Percentiles rank a stretch among this genome's conserved stretches.
Conservation (phyloP, 2,113 vertebrate genomes). For the Genyomyrus donnyi region DNA sequence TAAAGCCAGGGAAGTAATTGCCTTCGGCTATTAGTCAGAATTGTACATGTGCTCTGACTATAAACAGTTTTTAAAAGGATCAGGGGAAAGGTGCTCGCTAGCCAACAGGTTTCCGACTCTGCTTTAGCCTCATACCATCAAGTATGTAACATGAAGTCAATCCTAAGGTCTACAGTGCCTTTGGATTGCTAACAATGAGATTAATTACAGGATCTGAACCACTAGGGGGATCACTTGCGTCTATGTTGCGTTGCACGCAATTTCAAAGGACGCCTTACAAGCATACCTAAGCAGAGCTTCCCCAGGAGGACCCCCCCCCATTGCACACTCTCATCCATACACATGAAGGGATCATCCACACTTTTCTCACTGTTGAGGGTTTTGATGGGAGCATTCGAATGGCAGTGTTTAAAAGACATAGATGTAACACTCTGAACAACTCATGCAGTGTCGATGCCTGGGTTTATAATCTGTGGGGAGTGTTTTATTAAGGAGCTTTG, state of each 20-base stretch:
- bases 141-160: neutral
- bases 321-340: neutral
- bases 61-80: neutral
- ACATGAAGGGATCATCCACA: neutral
- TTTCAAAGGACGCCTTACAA: neutral
- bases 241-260: neutral
- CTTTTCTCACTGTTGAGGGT: neutral
- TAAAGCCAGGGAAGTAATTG: neutral
- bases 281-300: neutral
- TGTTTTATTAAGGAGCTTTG: constrained; percentile 20
- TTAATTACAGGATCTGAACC: neutral
- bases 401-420: neutral
- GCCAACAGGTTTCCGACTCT: neutral
- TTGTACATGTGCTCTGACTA: neutral
- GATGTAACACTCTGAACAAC: neutral
- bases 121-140: neutral
- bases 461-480: neutral
- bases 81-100: neutral
- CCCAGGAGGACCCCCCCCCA: neutral
- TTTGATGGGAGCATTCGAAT: neutral
- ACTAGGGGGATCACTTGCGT: constrained; percentile 23
- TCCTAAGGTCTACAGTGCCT: neutral
- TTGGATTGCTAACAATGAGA: neutral
- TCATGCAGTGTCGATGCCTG: neutral
- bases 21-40: neutral